These are phyloP conservation scores for Potamarius usumacintae DNA, from an alignment of 2,113 vertebrate genomes.

Conservation along the genomic window DNA sequence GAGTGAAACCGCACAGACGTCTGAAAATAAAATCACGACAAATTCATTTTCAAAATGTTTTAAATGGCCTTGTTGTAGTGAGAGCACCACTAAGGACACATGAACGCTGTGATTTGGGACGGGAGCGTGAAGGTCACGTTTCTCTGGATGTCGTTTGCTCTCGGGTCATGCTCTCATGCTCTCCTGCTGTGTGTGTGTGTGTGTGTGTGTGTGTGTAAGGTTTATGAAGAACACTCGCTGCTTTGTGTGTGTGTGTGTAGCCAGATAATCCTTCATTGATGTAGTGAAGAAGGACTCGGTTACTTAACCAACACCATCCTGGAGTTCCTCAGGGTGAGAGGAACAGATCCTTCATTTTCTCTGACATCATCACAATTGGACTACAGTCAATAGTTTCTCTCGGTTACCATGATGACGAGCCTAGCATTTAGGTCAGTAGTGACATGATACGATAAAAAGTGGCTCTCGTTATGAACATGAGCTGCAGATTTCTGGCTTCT, in stretches of 20 bases:
- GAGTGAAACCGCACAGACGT: no score
- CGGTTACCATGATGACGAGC: background rate
- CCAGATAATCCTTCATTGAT: conserved; percentile 63
- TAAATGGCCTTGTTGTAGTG: background rate
- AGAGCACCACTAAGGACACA: background rate
- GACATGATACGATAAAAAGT: background rate
- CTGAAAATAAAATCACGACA: background rate
- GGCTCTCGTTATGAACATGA: no score
- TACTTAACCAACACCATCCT: conserved; percentile 15
- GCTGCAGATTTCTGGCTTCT: background rate
- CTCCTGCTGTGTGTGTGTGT: conserved; percentile 64
- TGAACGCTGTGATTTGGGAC: background rate
- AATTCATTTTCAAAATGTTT: background rate
- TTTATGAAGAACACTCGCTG: conserved; percentile 63
- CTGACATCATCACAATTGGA: background rate
- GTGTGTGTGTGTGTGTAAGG: conserved; percentile 53
- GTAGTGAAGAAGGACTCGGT: conserved; percentile 41
- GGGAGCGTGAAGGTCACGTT: background rate
- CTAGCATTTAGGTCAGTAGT: background rate
- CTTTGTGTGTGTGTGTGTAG: conserved; percentile 67
- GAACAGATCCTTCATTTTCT: background rate
- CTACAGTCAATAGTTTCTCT: no score
- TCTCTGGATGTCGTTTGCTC: background rate
- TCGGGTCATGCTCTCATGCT: conserved; percentile 59
- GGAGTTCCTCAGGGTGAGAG: background rate